Base-by-base conservation (phyloP, 2,113 vertebrate genomes). In the Regulus satrapa region DNA sequence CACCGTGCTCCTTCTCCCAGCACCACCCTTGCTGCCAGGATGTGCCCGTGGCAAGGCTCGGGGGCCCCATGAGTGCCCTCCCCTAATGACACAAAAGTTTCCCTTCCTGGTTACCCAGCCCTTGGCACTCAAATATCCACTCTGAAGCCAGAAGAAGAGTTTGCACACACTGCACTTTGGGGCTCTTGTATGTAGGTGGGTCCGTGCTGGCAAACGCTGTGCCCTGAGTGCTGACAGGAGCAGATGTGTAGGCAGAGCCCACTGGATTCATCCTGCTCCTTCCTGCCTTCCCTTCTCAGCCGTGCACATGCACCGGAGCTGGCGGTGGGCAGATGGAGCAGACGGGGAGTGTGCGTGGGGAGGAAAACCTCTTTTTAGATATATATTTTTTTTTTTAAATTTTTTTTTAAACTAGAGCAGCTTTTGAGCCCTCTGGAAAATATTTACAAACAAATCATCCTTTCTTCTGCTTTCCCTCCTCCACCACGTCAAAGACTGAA, bases 391-490 rank as follows among this genome's bases (percentile, higher is more conserved):
- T 46, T 46, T 54, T 17, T 43, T 67, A 41, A 41, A 41, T 41
- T 41, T n/a, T 68, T 74, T 73, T 41, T 29, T 3, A 83, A 80
- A 84, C 73, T 73, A 93, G 94, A 95, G 59, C 69, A 93, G 89
- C 56, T 95, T 95, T 93, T 74, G 48, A 93, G 48, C 64, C 81
- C 87, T 78, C 81, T 55, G 73, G 59, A 67, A 92, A 95, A 96
- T 96, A 96, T 96, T 97, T 96, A 69, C 95, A 95, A 96, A 95
- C 94, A 89, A 81, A 72, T 87, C 89, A 67, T 59, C 18, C 0
- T 94, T 84, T 94, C 89, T 94, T 92, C 86, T 96, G 95, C 91
- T 96, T 94, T 96, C 51, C 89, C 84, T 95, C 87, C 89, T 93
- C 94, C 95, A 91, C 77, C 55, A 43, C 40, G 5, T 94, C 93